A percentile compares a stretch with the other conserved stretches of the same genome.
These are phyloP conservation scores for Luffia ferchaultella DNA, from an alignment of 2,888 invertebrate species.

Conservation along the genomic window DNA sequence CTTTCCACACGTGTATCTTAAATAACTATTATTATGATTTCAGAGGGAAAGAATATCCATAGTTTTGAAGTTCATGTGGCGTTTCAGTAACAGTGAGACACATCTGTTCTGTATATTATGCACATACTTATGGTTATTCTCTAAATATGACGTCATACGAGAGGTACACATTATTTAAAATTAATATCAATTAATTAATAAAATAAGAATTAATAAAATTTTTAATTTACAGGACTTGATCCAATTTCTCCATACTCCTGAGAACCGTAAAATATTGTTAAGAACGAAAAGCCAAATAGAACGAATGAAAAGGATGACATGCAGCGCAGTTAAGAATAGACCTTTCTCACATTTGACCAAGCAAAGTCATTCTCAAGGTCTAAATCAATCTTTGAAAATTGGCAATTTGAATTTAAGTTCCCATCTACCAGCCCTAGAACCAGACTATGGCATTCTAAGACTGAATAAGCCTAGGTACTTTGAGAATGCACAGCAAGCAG, in stretches of 20 bases:
- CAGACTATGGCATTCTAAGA: slow-evolving; percentile 46
- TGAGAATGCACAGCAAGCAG: slow-evolving; percentile 47
- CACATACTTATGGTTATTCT: slow-evolving; percentile 73
- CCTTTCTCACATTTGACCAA: neutral
- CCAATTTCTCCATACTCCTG: slow-evolving; percentile 34
- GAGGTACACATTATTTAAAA: slow-evolving; percentile 27
- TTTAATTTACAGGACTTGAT: slow-evolving; percentile 41
- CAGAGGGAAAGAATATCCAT: slow-evolving; percentile 66
- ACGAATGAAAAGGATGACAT: slow-evolving; percentile 39
- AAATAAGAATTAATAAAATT: no score
- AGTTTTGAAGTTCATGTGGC: slow-evolving; percentile 70
- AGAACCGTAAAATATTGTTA: slow-evolving; percentile 42
- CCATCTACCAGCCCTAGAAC: slow-evolving; percentile 38
- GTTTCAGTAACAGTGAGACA: slow-evolving; percentile 73
- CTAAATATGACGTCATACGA: slow-evolving; percentile 54
- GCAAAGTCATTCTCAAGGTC: neutral
- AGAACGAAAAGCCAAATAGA: slow-evolving; percentile 41
- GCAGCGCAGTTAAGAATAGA: slow-evolving; percentile 20
- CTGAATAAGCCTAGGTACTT: slow-evolving; percentile 46
- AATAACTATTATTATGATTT: slow-evolving; percentile 18
- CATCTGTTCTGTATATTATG: slow-evolving; percentile 70
- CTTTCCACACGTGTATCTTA: no score
- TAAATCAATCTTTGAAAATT: neutral
- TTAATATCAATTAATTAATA: neutral
- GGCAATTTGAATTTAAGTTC: neutral